Evolutionary conservation across 2,797 vertebrate species (phyloP).

Genomic region (Synaphobranchus kaupii): DNA sequence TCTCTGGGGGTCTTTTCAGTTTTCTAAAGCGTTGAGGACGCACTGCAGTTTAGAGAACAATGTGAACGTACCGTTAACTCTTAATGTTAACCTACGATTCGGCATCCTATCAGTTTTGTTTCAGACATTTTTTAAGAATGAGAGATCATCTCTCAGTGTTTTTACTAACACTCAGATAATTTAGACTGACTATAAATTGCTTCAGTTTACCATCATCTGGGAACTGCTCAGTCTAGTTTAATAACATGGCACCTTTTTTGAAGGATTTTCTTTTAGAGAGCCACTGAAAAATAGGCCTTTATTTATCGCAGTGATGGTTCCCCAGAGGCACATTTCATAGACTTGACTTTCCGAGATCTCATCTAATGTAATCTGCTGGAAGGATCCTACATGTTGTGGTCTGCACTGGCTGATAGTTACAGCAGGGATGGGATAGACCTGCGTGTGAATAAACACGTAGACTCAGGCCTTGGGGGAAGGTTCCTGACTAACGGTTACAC

Average conservation of each 20-base stretch:
- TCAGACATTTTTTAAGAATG: neutral
- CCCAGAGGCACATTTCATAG: neutral
- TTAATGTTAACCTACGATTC: neutral
- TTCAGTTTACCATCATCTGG: neutral
- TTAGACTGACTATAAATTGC: neutral
- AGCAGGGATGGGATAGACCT: neutral
- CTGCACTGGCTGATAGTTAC: neutral
- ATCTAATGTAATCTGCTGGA: conserved; percentile 11
- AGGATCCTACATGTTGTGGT: neutral
- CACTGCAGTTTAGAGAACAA: neutral
- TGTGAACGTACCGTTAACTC: neutral
- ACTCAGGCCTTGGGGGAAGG: neutral
- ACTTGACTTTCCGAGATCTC: neutral
- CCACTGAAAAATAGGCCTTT: neutral
- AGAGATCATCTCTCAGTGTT: neutral
- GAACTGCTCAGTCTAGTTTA: neutral
- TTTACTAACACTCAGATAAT: neutral
- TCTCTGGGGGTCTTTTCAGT: neutral
- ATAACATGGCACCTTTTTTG: neutral
- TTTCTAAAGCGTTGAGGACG: neutral
- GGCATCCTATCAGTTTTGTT: neutral
- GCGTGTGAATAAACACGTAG: neutral
- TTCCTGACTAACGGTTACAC: neutral
- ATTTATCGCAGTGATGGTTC: neutral
- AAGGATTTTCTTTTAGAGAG: neutral